A percentile compares a stretch with the other conserved stretches of the same genome.
Evolutionary conservation across 1,140 invertebrate species (phyloP).

Genomic region (Ruditapes philippinarum): DNA sequence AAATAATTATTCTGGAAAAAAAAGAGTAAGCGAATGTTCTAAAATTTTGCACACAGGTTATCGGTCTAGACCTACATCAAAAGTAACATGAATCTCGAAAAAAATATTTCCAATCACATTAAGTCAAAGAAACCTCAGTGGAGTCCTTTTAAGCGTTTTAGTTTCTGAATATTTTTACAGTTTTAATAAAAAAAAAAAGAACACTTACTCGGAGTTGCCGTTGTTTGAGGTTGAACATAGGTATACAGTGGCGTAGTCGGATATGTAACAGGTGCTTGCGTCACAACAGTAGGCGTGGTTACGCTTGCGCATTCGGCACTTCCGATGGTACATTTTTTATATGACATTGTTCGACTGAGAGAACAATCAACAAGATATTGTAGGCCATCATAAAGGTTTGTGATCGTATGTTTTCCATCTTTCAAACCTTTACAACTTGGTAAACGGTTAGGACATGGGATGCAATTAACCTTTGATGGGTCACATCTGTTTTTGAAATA

Average conservation of each 20-base stretch:
- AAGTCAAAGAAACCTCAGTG: too few species aligned
- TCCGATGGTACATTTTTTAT: conserved; percentile 42
- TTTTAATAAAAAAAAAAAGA: not conserved
- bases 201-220: not conserved
- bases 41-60: too few species aligned
- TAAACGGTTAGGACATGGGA: conserved; percentile 68
- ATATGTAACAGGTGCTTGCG: not conserved
- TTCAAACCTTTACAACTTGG: conserved; percentile 67
- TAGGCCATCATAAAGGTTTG: conserved; percentile 24
- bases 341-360: conserved; percentile 41
- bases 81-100: too few species aligned
- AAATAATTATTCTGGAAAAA: too few species aligned
- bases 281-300: not conserved
- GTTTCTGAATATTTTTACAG: too few species aligned
- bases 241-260: not conserved
- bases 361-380: conserved; percentile 51
- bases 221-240: not conserved
- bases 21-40: too few species aligned
- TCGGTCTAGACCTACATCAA: too few species aligned
- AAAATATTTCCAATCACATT: too few species aligned
- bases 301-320: not conserved
- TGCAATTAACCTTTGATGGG: conserved; percentile 19
- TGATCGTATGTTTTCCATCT: conserved; percentile 56
- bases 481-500: conserved; percentile 71
- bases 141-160: too few species aligned